Evolutionary conservation across 2,113 vertebrate species (phyloP), one percentile per base, ranked within the genome.

Genomic region (Phyllostomus hastatus): DNA sequence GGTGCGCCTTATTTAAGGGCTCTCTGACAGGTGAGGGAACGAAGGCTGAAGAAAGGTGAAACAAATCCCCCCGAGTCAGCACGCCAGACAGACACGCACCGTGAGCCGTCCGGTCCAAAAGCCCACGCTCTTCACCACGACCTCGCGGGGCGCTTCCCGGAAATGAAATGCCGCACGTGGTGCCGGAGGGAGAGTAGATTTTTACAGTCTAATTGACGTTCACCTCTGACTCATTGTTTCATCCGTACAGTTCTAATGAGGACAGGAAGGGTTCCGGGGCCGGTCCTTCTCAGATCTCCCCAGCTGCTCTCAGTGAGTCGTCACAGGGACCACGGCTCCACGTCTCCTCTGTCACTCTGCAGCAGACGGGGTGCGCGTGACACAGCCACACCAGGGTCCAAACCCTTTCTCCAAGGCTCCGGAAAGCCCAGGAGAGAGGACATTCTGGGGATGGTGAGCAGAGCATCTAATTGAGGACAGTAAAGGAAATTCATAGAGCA

Each of bases 151-250:
- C 7, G 28, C 12, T 50, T 86, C 80, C 46, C 82, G 46, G 66
- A 92, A 90, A 85, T 70, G 38, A 88, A 96, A 90, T 64, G 38
- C 38, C 41, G 50, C 24, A 46, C n/a, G 19, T 50, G 31, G 83
- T 31, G 38, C 26, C 48, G 43, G 57, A 7, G 28, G 41, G 24
- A 94, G 59, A 80, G 82, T 1, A 22, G 5, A 11, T 59, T 5
- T 22, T 72, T 26, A 38, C 11, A 72, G 50, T 41, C 61, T 26
- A 43, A 43, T 43, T 43, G 3, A 48, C 31, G 15, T 61, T 57
- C 33, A n/a, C n/a, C 33, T 54, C 1, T 38, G 41, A 76, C 35
- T 91, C 67, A 38, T 70, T 88, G 67, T 75, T 33, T 94, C 24
- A 78, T 50, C 64, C 43, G 26, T 69, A n/a, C 7, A 48, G 2